A percentile compares a stretch with the other conserved stretches of the same genome.
Conservation (phyloP, 64 coral and sea anemone species). For the Acropora yongei region DNA sequence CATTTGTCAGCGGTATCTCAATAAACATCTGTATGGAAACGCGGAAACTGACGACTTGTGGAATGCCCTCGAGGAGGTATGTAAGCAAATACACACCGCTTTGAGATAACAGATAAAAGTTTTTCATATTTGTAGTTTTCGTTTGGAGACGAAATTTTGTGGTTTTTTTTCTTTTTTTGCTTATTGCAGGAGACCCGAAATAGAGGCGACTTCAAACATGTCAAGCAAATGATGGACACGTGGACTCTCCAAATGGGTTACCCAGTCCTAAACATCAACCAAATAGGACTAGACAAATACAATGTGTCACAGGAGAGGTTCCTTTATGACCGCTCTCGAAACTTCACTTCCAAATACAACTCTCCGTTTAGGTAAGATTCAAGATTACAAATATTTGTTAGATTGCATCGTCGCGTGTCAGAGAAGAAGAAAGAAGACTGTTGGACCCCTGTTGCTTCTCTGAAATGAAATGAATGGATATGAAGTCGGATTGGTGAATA, state of each 20-base stretch:
- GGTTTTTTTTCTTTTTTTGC: background rate
- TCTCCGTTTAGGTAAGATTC: conserved; percentile 51
- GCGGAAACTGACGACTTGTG: conserved; percentile 80
- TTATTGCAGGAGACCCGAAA: conserved; percentile 50
- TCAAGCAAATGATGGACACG: conserved; percentile 85
- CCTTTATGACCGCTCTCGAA: conserved; percentile 49
- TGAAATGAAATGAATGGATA: too few species aligned
- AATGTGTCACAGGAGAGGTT: conserved; percentile 69
- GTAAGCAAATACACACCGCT: too few species aligned
- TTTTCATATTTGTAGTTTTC: too few species aligned
- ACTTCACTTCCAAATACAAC: conserved; percentile 33
- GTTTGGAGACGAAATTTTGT: background rate
- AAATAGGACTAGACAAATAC: conserved; percentile 3
- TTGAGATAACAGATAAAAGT: too few species aligned
- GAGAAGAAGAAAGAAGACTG: too few species aligned
- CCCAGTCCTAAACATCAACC: conserved; percentile 75
- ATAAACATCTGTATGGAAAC: conserved; percentile 67
- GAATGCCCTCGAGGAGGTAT: conserved; percentile 76
- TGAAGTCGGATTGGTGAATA: too few species aligned
- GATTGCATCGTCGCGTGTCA: too few species aligned
- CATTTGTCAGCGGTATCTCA: conserved; percentile 68
- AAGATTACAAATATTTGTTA: background rate
- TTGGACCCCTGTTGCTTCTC: too few species aligned
- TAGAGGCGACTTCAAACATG: conserved; percentile 11
- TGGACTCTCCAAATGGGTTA: conserved; percentile 94